Percentiles rank a stretch among this genome's conserved stretches.
phyloP scores from a whole-genome alignment of 2,113 vertebrate species.

The Alces alces region DNA sequence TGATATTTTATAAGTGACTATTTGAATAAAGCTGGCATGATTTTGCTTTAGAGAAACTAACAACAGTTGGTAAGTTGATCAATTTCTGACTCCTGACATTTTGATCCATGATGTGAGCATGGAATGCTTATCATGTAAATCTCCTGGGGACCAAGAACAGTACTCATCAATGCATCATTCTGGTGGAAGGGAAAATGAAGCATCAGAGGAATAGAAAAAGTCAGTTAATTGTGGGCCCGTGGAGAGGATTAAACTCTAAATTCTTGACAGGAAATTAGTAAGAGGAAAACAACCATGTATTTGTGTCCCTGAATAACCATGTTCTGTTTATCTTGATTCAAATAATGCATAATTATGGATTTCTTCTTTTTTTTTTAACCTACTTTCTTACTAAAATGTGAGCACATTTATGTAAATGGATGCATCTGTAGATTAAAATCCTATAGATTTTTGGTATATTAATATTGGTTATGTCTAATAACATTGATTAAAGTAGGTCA shows the following conservation, averaged over 20 bases:
- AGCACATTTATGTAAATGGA: neutral
- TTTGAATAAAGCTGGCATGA: conserved; percentile 6
- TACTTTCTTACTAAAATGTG: neutral
- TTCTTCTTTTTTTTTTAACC: neutral
- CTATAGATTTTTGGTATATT: neutral
- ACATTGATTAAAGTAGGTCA: neutral
- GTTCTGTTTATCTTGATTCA: neutral
- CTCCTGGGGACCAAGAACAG: neutral
- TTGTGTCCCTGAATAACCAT: neutral
- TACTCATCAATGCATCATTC: neutral
- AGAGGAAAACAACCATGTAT: neutral
- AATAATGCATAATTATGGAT: neutral
- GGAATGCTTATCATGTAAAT: neutral
- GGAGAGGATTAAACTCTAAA: neutral
- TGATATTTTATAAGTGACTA: neutral
- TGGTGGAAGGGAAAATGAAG: neutral
- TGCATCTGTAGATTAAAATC: neutral
- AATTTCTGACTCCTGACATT: conserved; percentile 31
- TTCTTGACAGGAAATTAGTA: conserved; percentile 6
- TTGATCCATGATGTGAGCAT: conserved; percentile 21
- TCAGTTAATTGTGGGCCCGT: neutral
- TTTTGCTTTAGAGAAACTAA: conserved; percentile 29
- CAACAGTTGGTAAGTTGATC: neutral
- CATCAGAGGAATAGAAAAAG: neutral
- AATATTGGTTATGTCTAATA: neutral